Conservation (phyloP, 2,888 invertebrate genomes). For the Galerucella pusilla region DNA sequence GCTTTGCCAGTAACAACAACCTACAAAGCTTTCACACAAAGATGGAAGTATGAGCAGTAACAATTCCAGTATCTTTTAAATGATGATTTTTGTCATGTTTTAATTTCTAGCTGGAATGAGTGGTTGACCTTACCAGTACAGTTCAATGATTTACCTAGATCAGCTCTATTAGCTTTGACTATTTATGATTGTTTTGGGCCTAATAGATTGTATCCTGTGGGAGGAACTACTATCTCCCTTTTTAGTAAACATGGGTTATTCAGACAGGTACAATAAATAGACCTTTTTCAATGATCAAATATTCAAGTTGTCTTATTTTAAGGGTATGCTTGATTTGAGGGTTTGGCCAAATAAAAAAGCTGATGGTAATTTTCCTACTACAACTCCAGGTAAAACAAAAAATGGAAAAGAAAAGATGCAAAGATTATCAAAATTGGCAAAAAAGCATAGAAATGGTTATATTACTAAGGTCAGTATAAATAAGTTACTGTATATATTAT, state of each 20-base stretch:
- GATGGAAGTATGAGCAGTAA: conserved; percentile 81
- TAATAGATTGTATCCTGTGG: conserved; percentile 84
- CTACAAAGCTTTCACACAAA: conserved; percentile 90
- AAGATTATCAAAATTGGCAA: conserved; percentile 87
- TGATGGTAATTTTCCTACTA: conserved; percentile 77
- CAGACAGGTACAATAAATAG: conserved; percentile 72
- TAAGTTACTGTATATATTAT: neutral
- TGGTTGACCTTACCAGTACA: conserved; percentile 93
- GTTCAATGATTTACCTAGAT: conserved; percentile 90
- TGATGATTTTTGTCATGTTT: neutral
- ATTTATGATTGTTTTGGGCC: conserved; percentile 93
- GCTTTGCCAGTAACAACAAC: conserved; percentile 89
- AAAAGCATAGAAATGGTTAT: conserved; percentile 94
- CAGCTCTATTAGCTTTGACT: conserved; percentile 87
- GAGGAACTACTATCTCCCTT: conserved; percentile 91
- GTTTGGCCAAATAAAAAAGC: conserved; percentile 89
- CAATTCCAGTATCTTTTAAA: conserved; percentile 1
- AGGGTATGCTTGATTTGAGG: conserved; percentile 68
- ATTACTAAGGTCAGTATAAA: conserved; percentile 79
- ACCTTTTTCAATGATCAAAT: neutral
- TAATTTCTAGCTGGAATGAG: conserved; percentile 89
- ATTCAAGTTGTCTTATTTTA: neutral
- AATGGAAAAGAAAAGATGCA: conserved; percentile 88
- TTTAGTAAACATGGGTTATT: conserved; percentile 96
- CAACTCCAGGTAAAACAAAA: conserved; percentile 88